These are phyloP conservation scores for Ranitomeya imitator DNA, from an alignment of 2,113 vertebrate species.

Conservation along the genomic window DNA sequence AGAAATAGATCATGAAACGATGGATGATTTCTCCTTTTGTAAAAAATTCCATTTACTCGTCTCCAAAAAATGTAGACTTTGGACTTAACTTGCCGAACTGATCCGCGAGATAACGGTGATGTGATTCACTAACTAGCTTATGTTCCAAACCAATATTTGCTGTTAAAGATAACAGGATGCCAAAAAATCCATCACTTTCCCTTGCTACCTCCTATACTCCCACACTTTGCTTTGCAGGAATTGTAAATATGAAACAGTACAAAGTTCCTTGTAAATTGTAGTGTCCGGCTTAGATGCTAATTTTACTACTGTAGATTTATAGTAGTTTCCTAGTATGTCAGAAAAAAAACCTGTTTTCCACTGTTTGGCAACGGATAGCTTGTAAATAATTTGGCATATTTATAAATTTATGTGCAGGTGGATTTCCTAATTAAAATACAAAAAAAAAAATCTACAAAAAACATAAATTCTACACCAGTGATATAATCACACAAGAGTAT, in stretches of 20 bases:
- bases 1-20: not conserved
- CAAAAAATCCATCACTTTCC: constrained; percentile 57
- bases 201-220: constrained; percentile 62
- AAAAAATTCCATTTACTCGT: constrained; percentile 62
- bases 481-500: too few species aligned
- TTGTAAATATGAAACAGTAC: constrained; percentile 44
- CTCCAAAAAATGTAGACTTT: constrained; percentile 69
- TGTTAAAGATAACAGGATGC: constrained; percentile 68
- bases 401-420: too few species aligned
- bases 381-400: not conserved
- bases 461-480: too few species aligned
- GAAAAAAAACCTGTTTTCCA: not conserved
- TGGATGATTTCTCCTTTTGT: not conserved
- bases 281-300: too few species aligned
- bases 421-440: too few species aligned
- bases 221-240: constrained; percentile 65
- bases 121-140: constrained; percentile 70
- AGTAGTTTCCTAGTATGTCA: not conserved
- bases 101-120: constrained; percentile 69
- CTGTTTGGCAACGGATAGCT: not conserved
- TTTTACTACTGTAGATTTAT: not conserved
- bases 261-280: not conserved
- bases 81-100: constrained; percentile 63
- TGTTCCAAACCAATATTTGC: constrained; percentile 78
- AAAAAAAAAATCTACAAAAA: too few species aligned